Base-by-base conservation (phyloP, 2,113 vertebrate genomes). In the Clarias batrachus region DNA sequence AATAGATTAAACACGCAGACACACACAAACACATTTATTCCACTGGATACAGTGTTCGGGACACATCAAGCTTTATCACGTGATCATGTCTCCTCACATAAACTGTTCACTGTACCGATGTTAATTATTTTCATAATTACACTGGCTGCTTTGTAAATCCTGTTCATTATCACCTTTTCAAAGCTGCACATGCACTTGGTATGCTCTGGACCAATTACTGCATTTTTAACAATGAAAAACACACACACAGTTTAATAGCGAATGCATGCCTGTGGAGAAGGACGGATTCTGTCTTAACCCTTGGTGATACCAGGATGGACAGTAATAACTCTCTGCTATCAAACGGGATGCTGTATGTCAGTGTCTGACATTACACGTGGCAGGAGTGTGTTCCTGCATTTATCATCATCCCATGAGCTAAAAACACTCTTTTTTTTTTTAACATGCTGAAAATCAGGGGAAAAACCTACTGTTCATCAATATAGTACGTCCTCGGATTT, bases 331-430 rank as follows among this genome's bases (percentile, higher is more conserved):
- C 27, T 16, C 30, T 33, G 68, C 60, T 77, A 85, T 90, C 84
- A 89, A 57, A 52, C 30, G 48, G 10, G 62, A 63, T 41, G 83
- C 85, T 76, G 37, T 33, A 68, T 90, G 84, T 87, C 41, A 80
- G 70, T 63, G 54, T 78, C n/a, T 82, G 23, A 48, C 25, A 27
- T 62, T 57, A 41, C 19, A 70, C 56, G 8, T 62, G 70, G 5
- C 37, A 71, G 54, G 48, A 25, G 48, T 25, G 3, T 9, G 19
- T 19, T 71, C 74, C 33, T n/a, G 62, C 14, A 54, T 82, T 25
- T n/a, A 82, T 82, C 6, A 82, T 82, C 6, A 54, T 54, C 41
- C 8, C 12, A n/a, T 8, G 5, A 14, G 30, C 16, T 37, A 71
- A 37, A 71, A 19, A 33, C 25, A n/a, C 3, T 2, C 2, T 41